Evolutionary conservation across 1,140 invertebrate species (phyloP).

Genomic region (Trichonephila clavipes): DNA sequence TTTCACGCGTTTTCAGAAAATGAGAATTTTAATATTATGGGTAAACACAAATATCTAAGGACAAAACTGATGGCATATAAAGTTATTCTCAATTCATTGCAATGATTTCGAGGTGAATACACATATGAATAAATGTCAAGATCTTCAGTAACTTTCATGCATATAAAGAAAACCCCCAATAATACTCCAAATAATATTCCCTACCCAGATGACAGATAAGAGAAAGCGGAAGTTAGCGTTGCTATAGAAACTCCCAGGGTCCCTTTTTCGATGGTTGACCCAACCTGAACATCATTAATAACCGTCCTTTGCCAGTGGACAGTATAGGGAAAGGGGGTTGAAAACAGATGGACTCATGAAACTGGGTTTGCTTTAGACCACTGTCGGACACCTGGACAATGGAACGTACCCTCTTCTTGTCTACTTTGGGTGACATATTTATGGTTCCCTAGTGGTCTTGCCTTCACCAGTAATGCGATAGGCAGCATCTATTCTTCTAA

Average conservation of each 20-base stretch:
- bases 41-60: too few species aligned
- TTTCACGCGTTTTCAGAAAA: too few species aligned
- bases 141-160: slow-evolving; percentile 60
- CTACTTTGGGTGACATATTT: slow-evolving; percentile 72
- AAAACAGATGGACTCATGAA: slow-evolving; percentile 74
- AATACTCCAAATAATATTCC: slow-evolving; percentile 71
- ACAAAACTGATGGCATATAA: too few species aligned
- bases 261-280: slow-evolving; percentile 73
- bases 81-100: background rate
- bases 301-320: slow-evolving; percentile 66
- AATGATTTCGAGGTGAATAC: background rate
- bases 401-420: slow-evolving; percentile 62
- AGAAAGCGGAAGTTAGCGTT: slow-evolving; percentile 73
- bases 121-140: slow-evolving; percentile 34
- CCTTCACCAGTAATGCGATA: slow-evolving; percentile 65
- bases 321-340: slow-evolving; percentile 44
- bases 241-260: slow-evolving; percentile 72
- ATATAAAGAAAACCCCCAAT: slow-evolving; percentile 69
- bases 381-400: slow-evolving; percentile 75
- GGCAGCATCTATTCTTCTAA: slow-evolving; percentile 32
- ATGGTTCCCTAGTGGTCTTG: slow-evolving; percentile 61
- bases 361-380: slow-evolving; percentile 71
- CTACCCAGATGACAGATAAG: slow-evolving; percentile 75
- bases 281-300: slow-evolving; percentile 74
- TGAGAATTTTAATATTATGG: too few species aligned